These are phyloP conservation scores for Empis livida DNA, from an alignment of 2,888 invertebrate genomes.

Conservation along the genomic window DNA sequence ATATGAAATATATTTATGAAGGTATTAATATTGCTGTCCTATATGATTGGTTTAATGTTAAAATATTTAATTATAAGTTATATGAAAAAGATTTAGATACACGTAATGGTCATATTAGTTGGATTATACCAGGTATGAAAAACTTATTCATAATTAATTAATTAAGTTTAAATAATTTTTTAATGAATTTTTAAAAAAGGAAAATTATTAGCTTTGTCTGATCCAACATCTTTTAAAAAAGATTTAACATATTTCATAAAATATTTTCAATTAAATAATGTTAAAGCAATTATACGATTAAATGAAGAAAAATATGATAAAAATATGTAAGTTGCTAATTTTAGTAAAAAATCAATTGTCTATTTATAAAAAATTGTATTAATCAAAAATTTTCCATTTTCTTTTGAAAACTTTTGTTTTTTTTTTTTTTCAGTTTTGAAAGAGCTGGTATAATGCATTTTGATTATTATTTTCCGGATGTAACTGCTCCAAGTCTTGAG, in stretches of 20 bases:
- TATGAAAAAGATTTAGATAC: constrained; percentile 43
- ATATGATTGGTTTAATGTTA: constrained; percentile 51
- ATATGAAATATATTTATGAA: too few relatives aligned
- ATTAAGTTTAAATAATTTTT: constrained; percentile 32
- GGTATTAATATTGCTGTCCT: too few relatives aligned
- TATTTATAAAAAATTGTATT: too few relatives aligned
- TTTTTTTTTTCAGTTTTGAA: constrained; percentile 39
- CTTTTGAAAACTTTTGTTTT: neutral
- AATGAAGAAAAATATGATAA: constrained; percentile 75
- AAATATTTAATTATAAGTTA: constrained; percentile 57
- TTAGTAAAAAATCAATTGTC: too few relatives aligned
- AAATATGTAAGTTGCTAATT: constrained; percentile 39
- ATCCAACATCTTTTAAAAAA: constrained; percentile 44
- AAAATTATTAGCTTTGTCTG: constrained; percentile 75
- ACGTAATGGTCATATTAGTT: constrained; percentile 78
- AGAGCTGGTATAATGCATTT: constrained; percentile 71
- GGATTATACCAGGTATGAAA: constrained; percentile 62
- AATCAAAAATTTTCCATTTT: too few relatives aligned
- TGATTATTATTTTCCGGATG: constrained; percentile 82
- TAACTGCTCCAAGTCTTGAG: constrained; percentile 69
- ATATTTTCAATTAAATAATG: constrained; percentile 33
- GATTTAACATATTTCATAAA: too few relatives aligned
- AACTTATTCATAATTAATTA: too few relatives aligned
- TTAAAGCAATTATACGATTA: constrained; percentile 68
- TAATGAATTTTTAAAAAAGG: constrained; percentile 40